A percentile compares a stretch with the other conserved stretches of the same genome.
These are phyloP conservation scores for Drosophila picticornis DNA, from an alignment of 2,888 invertebrate genomes.

Conservation along the genomic window DNA sequence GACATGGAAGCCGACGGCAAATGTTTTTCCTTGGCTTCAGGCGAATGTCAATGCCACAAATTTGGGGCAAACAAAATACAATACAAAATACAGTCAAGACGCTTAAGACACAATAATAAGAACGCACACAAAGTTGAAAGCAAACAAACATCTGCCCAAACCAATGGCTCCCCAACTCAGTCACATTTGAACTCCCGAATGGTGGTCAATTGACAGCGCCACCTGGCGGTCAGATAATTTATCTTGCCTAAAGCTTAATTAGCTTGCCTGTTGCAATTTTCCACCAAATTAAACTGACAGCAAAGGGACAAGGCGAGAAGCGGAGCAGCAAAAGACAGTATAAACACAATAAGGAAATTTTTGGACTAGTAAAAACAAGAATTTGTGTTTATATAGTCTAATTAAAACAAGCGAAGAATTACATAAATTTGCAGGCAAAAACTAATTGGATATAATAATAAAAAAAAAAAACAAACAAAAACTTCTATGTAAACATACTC, in stretches of 20 bases:
- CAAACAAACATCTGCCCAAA: not conserved
- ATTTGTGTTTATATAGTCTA: constrained; percentile 24
- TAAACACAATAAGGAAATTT: constrained; percentile 20
- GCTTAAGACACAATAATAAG: constrained; percentile 48
- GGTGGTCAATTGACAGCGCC: constrained; percentile 46
- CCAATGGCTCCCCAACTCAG: not conserved
- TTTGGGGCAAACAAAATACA: constrained; percentile 63
- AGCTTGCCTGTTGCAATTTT: constrained; percentile 72
- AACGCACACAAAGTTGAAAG: constrained; percentile 22
- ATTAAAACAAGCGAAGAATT: constrained; percentile 34
- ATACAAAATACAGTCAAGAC: constrained; percentile 11
- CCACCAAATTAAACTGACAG: constrained; percentile 71
- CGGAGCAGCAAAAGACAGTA: not conserved
- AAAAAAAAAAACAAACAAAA: not conserved
- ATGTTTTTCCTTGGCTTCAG: constrained; percentile 79
- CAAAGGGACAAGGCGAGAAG: constrained; percentile 27
- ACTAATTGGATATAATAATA: constrained; percentile 28
- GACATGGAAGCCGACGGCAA: constrained; percentile 70
- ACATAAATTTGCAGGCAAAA: constrained; percentile 8
- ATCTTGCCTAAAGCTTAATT: constrained; percentile 66
- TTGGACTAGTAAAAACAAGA: constrained; percentile 8
- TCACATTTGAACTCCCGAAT: constrained; percentile 39
- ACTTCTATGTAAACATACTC: not conserved
- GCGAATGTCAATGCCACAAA: constrained; percentile 77
- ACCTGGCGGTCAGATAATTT: constrained; percentile 72